phyloP scores from a whole-genome alignment of 1,140 invertebrate species.

The Drosophila sp. region DNA sequence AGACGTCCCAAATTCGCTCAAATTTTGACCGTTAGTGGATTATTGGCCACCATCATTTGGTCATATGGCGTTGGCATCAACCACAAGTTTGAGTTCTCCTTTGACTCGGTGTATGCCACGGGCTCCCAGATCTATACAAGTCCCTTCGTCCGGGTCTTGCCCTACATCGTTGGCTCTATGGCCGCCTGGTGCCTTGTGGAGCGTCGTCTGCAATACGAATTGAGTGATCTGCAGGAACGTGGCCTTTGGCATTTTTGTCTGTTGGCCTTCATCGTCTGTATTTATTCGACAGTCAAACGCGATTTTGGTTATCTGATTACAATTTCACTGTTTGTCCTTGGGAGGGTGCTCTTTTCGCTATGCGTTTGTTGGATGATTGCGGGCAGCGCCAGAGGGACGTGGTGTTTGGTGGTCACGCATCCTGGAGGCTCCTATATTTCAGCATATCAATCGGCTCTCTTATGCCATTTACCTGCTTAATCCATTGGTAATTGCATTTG shows the following conservation, averaged over 20 bases:
- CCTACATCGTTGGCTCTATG: constrained; percentile 74
- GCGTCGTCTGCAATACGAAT: constrained; percentile 35
- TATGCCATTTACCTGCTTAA: constrained; percentile 83
- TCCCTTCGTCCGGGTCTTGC: constrained; percentile 77
- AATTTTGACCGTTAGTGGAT: constrained; percentile 29
- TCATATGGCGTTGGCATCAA: constrained; percentile 65
- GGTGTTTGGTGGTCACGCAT: constrained; percentile 79
- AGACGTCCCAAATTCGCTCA: constrained; percentile 65
- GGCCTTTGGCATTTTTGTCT: constrained; percentile 69
- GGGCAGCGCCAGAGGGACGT: constrained; percentile 73
- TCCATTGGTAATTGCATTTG: constrained; percentile 74
- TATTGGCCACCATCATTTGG: constrained; percentile 65
- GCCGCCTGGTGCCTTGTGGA: constrained; percentile 72
- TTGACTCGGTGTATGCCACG: constrained; percentile 70
- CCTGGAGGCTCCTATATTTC: constrained; percentile 71
- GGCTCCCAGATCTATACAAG: constrained; percentile 79
- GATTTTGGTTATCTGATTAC: constrained; percentile 67
- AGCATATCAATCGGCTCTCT: constrained; percentile 79
- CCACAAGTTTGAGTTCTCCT: constrained; percentile 72
- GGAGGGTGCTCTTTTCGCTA: constrained; percentile 63
- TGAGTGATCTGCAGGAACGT: constrained; percentile 61
- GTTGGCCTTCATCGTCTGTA: constrained; percentile 60
- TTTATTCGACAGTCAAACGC: constrained; percentile 75
- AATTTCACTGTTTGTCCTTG: constrained; percentile 67
- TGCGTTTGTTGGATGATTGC: constrained; percentile 80